Evolutionary conservation across 2,797 vertebrate species (phyloP).

Genomic region (Alauda arvensis): DNA sequence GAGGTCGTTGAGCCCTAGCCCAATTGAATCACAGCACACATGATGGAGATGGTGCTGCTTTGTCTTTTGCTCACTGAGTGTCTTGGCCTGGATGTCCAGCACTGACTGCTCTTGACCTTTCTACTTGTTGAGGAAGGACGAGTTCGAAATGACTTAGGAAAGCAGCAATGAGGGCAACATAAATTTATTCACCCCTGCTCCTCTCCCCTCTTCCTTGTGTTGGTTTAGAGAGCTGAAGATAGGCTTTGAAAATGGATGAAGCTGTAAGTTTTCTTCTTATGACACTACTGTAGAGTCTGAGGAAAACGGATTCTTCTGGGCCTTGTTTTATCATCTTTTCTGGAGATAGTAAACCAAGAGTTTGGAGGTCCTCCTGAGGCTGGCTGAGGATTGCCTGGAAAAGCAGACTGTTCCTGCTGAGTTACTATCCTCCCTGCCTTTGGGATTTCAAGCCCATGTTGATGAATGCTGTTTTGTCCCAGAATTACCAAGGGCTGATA

Average conservation of each 20-base stretch:
- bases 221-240: not conserved
- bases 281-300: not conserved
- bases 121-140: not conserved
- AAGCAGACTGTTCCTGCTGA: not conserved
- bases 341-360: not conserved
- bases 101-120: not conserved
- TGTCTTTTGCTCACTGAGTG: not conserved
- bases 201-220: not conserved
- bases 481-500: not conserved
- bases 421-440: not conserved
- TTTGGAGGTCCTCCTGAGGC: not conserved
- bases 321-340: not conserved
- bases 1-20: not conserved
- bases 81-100: not conserved
- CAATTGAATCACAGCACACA: accelerated
- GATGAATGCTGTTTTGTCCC: not conserved
- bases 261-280: not conserved
- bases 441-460: not conserved
- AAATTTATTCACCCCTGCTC: not conserved
- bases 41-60: not conserved
- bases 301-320: not conserved
- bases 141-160: not conserved
- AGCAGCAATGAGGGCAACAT: accelerated
- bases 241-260: not conserved
- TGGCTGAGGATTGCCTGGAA: not conserved